phyloP scores from a whole-genome alignment of 2,888 invertebrate genomes.

The Pantelozetes paolii region DNA sequence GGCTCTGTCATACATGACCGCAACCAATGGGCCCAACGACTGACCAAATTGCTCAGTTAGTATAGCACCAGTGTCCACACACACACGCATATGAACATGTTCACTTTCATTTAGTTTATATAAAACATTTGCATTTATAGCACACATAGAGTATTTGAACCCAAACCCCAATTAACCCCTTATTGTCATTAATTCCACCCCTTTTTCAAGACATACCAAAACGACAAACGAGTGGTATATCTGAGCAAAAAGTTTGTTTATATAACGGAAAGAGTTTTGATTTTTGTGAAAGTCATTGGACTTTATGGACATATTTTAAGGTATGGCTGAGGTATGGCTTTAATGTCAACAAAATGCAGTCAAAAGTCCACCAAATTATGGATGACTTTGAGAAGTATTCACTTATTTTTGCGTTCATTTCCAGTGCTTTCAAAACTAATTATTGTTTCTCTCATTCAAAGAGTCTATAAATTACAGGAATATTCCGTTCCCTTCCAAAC shows the following conservation, averaged over 20 bases:
- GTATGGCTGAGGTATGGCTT: constrained; percentile 60
- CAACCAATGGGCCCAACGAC: constrained; percentile 57
- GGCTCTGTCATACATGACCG: constrained; percentile 60
- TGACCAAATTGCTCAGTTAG: constrained; percentile 34
- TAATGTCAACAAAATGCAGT: constrained; percentile 55
- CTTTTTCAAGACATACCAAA: neutral
- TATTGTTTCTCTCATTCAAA: constrained; percentile 48
- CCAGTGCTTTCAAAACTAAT: neutral
- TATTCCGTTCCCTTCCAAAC: constrained; percentile 56
- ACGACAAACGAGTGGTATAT: neutral
- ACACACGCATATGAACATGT: no score
- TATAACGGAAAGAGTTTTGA: constrained; percentile 59
- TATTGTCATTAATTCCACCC: neutral
- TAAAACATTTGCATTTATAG: no score
- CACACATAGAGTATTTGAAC: no score
- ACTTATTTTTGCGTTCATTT: neutral
- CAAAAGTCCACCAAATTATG: constrained; percentile 53
- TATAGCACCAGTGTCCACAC: no score
- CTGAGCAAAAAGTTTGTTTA: constrained; percentile 53
- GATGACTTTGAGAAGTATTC: constrained; percentile 54
- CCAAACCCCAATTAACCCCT: neutral
- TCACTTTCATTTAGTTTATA: no score
- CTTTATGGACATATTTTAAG: constrained; percentile 54
- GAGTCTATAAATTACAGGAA: constrained; percentile 60
- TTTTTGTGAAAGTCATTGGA: constrained; percentile 57